phyloP scores from a whole-genome alignment of 1,140 invertebrate genomes.

The Drosophila dunni region DNA sequence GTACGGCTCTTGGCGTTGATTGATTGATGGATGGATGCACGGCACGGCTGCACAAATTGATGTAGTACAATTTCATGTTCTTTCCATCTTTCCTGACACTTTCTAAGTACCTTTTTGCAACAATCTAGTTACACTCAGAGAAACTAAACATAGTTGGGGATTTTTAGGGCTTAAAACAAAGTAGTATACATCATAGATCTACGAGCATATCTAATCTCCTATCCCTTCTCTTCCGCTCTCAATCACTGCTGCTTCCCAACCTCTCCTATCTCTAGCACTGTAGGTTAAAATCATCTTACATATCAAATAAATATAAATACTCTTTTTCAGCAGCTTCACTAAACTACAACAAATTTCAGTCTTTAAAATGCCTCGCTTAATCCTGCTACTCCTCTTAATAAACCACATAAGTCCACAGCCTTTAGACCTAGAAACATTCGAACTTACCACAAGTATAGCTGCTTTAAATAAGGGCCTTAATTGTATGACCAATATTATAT shows the following conservation, averaged over 20 bases:
- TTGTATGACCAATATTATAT: conserved; percentile 35
- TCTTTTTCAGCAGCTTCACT: conserved; percentile 2
- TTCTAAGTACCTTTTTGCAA: conserved; percentile 34
- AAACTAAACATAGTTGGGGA: not conserved
- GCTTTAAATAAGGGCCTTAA: conserved; percentile 17
- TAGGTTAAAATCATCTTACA: not conserved
- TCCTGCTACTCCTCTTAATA: conserved; percentile 4
- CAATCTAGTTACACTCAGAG: conserved; percentile 25
- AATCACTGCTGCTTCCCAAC: not conserved
- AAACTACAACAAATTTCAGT: not conserved
- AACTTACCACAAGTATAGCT: conserved; percentile 14
- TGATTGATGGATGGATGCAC: conserved; percentile 57
- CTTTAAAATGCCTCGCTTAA: conserved; percentile 4
- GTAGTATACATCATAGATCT: too few relatives aligned
- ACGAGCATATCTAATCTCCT: too few relatives aligned
- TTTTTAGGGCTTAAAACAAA: too few relatives aligned
- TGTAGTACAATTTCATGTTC: conserved; percentile 27
- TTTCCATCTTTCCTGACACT: conserved; percentile 18
- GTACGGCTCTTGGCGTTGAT: conserved; percentile 38
- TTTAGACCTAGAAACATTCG: not conserved
- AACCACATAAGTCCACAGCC: not conserved
- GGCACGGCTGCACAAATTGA: conserved; percentile 15
- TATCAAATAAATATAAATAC: not conserved
- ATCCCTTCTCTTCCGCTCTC: not conserved
- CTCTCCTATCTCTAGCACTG: not conserved